Evolutionary conservation across 1,140 invertebrate genomes (phyloP), one percentile per base, ranked within the genome.

Genomic region (Sycophila sp.): DNA sequence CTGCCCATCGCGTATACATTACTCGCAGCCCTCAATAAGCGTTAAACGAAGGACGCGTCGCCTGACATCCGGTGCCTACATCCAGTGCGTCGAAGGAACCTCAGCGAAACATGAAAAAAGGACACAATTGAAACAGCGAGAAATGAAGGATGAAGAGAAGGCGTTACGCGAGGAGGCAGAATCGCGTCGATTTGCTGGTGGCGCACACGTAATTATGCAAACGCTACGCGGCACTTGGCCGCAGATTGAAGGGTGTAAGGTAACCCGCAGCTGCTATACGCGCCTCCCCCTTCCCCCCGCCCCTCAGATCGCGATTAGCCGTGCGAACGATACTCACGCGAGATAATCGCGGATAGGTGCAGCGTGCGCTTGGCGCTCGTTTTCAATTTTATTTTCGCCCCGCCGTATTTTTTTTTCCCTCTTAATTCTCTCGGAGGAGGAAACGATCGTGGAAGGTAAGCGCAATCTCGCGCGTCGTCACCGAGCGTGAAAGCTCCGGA

Each of bases 171-270:
- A 51, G 62, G 17, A 55, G 55, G 66, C 69, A 42, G 55, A 36
- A 51, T 66, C 24, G 49, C 13, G 58, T 26, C 10, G 45, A 26
- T 62, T 62, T 51, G 47, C 45, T 53, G 49, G 22, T 8, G 63
- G 32, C 7, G 42, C 26, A 2, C 38, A 59, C 30, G 58, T 78
- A 83, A 85, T 85, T 83, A 85, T 83, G 83, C 81, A 81, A 84
- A 82, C 78, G 75, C 73, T 73, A 68, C 13, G n/a, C n/a, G 26
- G 56, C 75, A 78, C 76, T 80, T 81, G 69, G n/a, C n/a, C 49
- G 15, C 42, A 83, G 83, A 85, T 85, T 83, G 77, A 83, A 73
- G 83, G 82, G 80, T 82, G 73, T 62, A 72, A 73, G 75, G 72
- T 76, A 78, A 78, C 74, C n/a, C 75, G 78, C 78, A 81, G 78